Conservation (phyloP, 2,113 vertebrate genomes). For the Recurvirostra avosetta region DNA sequence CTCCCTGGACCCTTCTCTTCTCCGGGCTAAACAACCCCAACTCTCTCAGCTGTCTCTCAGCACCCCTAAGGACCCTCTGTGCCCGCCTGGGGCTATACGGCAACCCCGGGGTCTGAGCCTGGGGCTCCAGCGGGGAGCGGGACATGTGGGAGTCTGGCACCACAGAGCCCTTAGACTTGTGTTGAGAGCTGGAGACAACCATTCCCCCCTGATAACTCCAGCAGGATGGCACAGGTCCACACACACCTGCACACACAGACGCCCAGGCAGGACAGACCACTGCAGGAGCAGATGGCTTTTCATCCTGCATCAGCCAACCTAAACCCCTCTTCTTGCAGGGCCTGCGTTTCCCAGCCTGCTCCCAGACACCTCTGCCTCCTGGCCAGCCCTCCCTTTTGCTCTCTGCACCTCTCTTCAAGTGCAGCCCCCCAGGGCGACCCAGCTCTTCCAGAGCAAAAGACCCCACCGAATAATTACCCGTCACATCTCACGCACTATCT, state of each 20-base stretch:
- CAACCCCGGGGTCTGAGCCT: neutral
- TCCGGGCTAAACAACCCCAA: neutral
- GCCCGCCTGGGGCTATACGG: rapidly evolving
- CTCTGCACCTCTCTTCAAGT: neutral
- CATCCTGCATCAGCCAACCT: neutral
- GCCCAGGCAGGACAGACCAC: neutral
- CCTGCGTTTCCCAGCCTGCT: neutral
- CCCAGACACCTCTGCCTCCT: too few relatives aligned
- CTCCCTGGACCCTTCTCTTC: neutral
- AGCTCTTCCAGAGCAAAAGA: neutral
- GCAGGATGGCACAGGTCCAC: rapidly evolving
- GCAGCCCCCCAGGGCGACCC: neutral
- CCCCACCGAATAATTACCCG: rapidly evolving
- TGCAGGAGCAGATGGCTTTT: neutral
- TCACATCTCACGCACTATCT: rapidly evolving
- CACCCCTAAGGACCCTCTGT: neutral
- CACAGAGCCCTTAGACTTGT: neutral
- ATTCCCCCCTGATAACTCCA: neutral
- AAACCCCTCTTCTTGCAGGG: neutral
- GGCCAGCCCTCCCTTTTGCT: neutral
- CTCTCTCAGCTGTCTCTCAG: neutral
- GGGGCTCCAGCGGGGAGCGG: neutral
- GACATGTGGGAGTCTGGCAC: neutral
- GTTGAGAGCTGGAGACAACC: neutral
- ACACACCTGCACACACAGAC: neutral